Conservation (phyloP, 2,113 vertebrate genomes). For the Macrotus californicus region DNA sequence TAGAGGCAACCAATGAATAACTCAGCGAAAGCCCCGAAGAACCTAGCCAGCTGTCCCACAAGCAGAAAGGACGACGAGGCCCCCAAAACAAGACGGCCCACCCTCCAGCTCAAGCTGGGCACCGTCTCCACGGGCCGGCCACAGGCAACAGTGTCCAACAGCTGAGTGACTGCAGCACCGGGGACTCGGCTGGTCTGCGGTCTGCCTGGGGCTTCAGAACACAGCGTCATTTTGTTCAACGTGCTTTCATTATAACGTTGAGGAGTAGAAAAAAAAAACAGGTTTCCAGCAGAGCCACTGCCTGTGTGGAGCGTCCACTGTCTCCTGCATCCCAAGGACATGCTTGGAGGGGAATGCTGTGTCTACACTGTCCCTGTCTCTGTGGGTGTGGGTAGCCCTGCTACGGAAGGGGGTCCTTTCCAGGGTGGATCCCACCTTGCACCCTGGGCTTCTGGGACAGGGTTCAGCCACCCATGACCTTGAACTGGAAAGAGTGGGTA, state of each 20-base stretch:
- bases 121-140: rapidly evolving
- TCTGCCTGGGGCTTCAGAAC: background rate
- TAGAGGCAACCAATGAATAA: rapidly evolving
- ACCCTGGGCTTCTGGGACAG: background rate
- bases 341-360: background rate
- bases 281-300: background rate
- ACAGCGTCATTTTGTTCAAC: background rate
- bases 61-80: rapidly evolving
- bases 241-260: background rate
- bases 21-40: background rate
- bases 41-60: too few species aligned
- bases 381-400: background rate
- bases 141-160: rapidly evolving
- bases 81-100: rapidly evolving
- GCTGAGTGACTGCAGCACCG: rapidly evolving
- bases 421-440: background rate
- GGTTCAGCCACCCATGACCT: background rate
- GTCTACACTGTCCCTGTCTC: background rate
- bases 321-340: background rate
- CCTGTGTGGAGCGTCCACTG: too few species aligned
- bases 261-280: background rate
- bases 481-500: background rate
- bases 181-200: rapidly evolving
- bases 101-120: rapidly evolving
- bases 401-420: background rate